phyloP scores from a whole-genome alignment of 2,888 invertebrate species.

The Reticulitermes lucifugus region DNA sequence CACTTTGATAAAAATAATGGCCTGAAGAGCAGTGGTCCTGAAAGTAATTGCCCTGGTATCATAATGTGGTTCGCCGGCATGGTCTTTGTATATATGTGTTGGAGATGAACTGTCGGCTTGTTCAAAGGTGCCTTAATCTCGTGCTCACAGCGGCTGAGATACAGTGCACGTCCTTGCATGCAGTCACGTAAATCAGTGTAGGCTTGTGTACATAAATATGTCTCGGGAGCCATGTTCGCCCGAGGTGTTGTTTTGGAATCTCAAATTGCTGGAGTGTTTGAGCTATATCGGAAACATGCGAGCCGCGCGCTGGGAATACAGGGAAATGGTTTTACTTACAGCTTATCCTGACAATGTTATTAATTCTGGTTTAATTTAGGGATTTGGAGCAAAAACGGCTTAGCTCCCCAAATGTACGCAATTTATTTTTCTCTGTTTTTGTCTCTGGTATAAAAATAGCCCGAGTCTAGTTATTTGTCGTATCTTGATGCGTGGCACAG shows the following conservation, averaged over 20 bases:
- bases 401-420: not conserved
- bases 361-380: not conserved
- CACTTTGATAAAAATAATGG: slow-evolving; percentile 9
- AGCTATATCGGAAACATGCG: not conserved
- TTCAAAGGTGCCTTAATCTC: slow-evolving; percentile 15
- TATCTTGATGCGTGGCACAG: no score
- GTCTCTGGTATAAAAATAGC: no score
- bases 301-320: not conserved
- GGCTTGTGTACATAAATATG: slow-evolving; percentile 28
- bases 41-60: slow-evolving; percentile 25
- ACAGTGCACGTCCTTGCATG: not conserved
- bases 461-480: no score
- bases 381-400: not conserved
- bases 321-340: not conserved
- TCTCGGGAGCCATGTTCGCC: not conserved
- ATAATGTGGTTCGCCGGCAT: slow-evolving; percentile 2
- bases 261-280: no score
- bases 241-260: not conserved
- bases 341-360: not conserved
- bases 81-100: not conserved
- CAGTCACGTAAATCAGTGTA: slow-evolving; percentile 49
- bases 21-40: slow-evolving; percentile 10
- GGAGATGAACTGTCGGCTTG: not conserved
- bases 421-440: no score
- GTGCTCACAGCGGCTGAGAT: not conserved